These are phyloP conservation scores for Ficedula albicollis DNA, from an alignment of 2,797 vertebrate genomes.

Conservation along the genomic window DNA sequence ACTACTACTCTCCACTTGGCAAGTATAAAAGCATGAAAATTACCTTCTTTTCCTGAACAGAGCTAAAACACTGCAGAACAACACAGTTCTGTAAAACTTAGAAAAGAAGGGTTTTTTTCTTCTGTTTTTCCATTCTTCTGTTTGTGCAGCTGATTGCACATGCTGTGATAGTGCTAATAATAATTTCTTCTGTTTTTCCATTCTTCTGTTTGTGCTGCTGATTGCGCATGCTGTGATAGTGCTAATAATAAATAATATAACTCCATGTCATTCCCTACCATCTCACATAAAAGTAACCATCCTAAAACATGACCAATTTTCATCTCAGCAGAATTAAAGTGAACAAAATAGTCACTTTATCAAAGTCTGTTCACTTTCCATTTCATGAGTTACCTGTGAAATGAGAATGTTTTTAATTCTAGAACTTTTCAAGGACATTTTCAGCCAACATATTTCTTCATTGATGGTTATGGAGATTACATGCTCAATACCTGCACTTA, in stretches of 20 bases:
- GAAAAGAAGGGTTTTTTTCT: not conserved
- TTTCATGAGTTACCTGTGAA: not conserved
- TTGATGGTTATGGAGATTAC: not conserved
- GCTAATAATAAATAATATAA: not conserved
- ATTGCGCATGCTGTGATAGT: not conserved
- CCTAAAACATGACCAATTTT: not conserved
- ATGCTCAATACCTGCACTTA: not conserved
- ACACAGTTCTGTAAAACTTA: not conserved
- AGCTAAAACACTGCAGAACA: not conserved
- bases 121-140: not conserved
- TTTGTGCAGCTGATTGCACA: not conserved
- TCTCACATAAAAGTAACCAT: not conserved
- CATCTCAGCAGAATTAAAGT: not conserved
- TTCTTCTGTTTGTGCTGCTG: not conserved
- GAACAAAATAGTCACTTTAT: not conserved
- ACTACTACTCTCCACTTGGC: not conserved
- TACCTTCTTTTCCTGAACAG: not conserved
- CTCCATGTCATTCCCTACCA: not conserved
- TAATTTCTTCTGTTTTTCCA: not conserved
- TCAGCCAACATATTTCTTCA: not conserved
- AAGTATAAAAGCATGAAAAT: not conserved
- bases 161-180: not conserved
- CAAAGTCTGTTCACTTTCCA: not conserved
- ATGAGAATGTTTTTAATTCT: not conserved
- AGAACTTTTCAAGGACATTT: not conserved